These are phyloP conservation scores for Esox masquinongy DNA, from an alignment of 2,797 vertebrate genomes.

Conservation along the genomic window DNA sequence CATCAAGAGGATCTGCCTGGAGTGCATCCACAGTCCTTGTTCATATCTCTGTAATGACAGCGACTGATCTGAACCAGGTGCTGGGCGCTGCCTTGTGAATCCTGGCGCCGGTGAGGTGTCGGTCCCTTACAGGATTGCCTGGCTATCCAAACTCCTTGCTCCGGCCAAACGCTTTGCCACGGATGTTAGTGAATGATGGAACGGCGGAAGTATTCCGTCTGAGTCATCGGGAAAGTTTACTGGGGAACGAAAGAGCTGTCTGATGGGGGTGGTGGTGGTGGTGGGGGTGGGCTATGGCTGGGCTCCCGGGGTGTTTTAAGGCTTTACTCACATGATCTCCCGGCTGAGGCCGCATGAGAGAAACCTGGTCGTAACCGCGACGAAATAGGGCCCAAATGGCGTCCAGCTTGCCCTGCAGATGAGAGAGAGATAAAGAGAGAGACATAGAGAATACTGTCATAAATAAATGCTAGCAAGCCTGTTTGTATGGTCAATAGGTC, in stretches of 20 bases:
- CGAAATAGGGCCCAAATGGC: slow-evolving; percentile 85
- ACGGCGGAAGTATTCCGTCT: too few relatives aligned
- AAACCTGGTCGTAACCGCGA: slow-evolving; percentile 85
- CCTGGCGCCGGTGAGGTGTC: slow-evolving; percentile 31
- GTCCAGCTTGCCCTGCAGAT: slow-evolving; percentile 85
- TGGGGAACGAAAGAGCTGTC: background rate
- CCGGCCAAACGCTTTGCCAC: too few relatives aligned
- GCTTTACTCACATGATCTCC: slow-evolving; percentile 83
- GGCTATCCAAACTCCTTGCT: too few relatives aligned
- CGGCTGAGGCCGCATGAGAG: slow-evolving; percentile 87
- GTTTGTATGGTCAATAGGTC: background rate
- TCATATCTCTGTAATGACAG: slow-evolving; percentile 42
- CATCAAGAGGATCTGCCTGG: slow-evolving; percentile 41
- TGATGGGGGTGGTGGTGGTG: background rate
- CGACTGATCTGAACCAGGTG: slow-evolving; percentile 67
- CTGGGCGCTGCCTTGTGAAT: slow-evolving; percentile 14
- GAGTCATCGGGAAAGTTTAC: background rate
- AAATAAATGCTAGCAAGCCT: background rate
- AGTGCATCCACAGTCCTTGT: slow-evolving; percentile 47
- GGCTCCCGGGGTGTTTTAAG: background rate
- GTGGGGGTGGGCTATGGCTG: background rate
- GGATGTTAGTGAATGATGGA: too few relatives aligned
- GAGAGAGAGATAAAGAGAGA: background rate
- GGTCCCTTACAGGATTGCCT: slow-evolving; percentile 4
- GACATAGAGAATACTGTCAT: background rate